Evolutionary conservation across 2,888 invertebrate genomes (phyloP).

Genomic region (Noctuana brunneofusca): DNA sequence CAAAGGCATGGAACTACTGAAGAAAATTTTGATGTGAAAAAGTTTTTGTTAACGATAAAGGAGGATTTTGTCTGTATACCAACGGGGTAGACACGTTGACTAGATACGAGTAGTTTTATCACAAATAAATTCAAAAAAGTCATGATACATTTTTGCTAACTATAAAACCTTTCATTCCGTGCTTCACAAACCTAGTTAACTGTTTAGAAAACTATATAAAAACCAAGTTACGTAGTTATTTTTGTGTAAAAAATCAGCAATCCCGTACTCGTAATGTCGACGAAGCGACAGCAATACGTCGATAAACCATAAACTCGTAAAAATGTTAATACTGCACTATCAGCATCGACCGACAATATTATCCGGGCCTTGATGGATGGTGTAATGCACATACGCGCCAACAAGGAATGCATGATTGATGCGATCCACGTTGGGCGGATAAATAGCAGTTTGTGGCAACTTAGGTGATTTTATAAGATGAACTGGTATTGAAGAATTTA

Average conservation of each 20-base stretch:
- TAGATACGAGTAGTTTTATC: not conserved
- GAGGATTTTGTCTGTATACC: not conserved
- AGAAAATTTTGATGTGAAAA: slow-evolving; percentile 2
- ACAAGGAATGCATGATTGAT: slow-evolving; percentile 39
- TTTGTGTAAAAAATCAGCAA: not conserved
- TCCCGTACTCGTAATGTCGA: not conserved
- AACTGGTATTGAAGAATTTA: not conserved
- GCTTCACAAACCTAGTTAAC: too few species aligned
- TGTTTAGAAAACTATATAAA: too few species aligned
- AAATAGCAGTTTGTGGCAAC: slow-evolving; percentile 16
- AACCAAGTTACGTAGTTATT: too few species aligned
- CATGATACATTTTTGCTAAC: too few species aligned
- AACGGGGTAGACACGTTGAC: not conserved
- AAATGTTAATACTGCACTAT: slow-evolving; percentile 7
- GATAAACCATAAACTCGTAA: not conserved
- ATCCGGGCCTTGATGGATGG: slow-evolving; percentile 37
- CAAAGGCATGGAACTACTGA: slow-evolving; percentile 2
- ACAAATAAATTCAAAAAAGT: not conserved
- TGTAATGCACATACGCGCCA: slow-evolving; percentile 34
- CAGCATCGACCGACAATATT: slow-evolving; percentile 15
- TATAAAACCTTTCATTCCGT: too few species aligned
- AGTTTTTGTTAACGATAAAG: not conserved
- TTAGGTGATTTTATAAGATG: not conserved
- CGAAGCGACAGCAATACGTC: not conserved
- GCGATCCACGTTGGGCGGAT: slow-evolving; percentile 17